Base-by-base conservation (phyloP, 2,888 invertebrate genomes). In the Chrysolina oricalcia region DNA sequence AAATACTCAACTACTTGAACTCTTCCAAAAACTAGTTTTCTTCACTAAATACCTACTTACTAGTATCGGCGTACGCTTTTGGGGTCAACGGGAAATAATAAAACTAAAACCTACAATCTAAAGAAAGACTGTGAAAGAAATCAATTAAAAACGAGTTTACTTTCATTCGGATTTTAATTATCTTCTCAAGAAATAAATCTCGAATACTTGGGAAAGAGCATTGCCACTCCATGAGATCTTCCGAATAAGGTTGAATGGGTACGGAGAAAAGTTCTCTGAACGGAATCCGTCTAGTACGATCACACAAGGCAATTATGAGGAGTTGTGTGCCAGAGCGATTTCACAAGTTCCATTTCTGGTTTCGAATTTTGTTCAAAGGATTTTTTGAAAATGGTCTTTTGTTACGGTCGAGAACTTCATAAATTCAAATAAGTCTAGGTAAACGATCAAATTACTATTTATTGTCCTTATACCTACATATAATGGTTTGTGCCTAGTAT, bases 1-100 rank as follows among this genome's bases (percentile, higher is more conserved):
- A 69, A 73, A 73, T 73, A 69, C 21, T 21, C 48, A 73, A 73
- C 63, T 21, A 50, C 21, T 15, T 63, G 68, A 63, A 72, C 66
- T 66, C 59, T 59, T n/a, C 15, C 35, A 67, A 69, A 72, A 74
- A 53, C 73, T 73, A 74, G 70, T 70, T 74, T 65, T 66, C 70
- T 70, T 70, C 56, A 74, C 70, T 70, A 50, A 74, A 74, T 74
- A 74, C 74, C 70, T 74, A 74, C 65, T 74, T 74, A 65, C 50
- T 50, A 35, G 43, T n/a, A 43, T 35, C n/a, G 23, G 17, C 23
- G 21, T 48, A 43, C n/a, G 17, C 43, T 66, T 66, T 66, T 46
- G 23, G 23, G 43, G 43, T 66, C 46, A 43, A 23, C 43, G 23
- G 46, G 23, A 48, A n/a, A 46, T 43, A 66, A 66, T 43, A 46